Base-by-base conservation (phyloP, 2,113 vertebrate genomes). In the Melanocharis versteri region DNA sequence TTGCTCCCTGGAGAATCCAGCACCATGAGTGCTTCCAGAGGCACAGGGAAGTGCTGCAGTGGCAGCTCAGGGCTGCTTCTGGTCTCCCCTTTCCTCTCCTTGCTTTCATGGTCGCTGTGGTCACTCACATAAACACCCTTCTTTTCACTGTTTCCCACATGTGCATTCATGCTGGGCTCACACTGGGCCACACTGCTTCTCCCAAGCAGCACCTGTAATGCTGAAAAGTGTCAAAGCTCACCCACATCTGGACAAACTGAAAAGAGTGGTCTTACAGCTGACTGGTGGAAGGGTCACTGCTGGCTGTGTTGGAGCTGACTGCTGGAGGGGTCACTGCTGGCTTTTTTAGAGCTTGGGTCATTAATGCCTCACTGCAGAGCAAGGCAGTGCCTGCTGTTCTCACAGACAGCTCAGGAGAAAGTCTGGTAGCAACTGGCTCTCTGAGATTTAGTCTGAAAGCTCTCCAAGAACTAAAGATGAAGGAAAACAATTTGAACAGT, bases 81-180 rank as follows among this genome's bases (percentile, higher is more conserved):
- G 26, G 15, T 68, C 27, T 72, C 18, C 27, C 1, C 2, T 65
- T 77, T 47, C 54, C 28, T 83, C 9, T 24, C 19, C 39, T 81
- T 4, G 0, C 28, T 77, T 40, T n/a, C 60, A n/a, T 16, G 11
- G 33, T 45, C 0, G 1, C n/a, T 87, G 1, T 31, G 45, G 45
- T 84, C 2, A 0, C 45, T 81, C 28, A 26, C 19, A 44, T 39
- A 50, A 53, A 87, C 13, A 39, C 35, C 30, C 5, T 31, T 79
- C 33, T 90, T 45, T 61, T 45, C 10, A n/a, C 45, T 28, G 15
- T 16, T 56, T 70, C 28, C 30, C 9, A 26, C 2, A 0, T 14
- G 26, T 54, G 35, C 22, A 14, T 65, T 69, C 39, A 8, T 66
- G 50, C 15, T 37, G 40, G 39, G 78, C n/a, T 72, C 27, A 57